Percentiles rank a stretch among this genome's conserved stretches.
Conservation (phyloP, 2,113 vertebrate species). For the Ondatra zibethicus region DNA sequence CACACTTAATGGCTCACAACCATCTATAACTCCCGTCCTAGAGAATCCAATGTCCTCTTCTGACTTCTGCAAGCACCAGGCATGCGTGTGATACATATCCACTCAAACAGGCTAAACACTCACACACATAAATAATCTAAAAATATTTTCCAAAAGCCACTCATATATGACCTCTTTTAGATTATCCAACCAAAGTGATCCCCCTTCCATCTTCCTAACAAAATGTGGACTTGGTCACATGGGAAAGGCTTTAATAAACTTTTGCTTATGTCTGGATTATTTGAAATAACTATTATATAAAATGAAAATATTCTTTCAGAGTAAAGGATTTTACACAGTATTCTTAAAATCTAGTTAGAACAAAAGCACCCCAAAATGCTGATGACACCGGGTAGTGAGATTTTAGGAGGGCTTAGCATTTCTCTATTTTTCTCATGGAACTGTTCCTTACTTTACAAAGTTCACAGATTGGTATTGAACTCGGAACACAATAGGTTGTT, state of each 20-base stretch:
- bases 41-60: background rate
- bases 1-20: background rate
- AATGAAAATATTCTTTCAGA: background rate
- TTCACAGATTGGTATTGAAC: background rate
- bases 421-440: background rate
- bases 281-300: background rate
- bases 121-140: background rate
- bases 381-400: background rate
- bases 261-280: conserved; percentile 10
- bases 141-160: background rate
- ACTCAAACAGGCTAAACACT: background rate
- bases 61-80: background rate
- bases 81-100: too few species aligned
- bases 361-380: background rate
- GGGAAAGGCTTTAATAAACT: background rate
- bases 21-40: background rate
- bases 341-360: conserved; percentile 17
- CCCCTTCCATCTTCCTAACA: background rate
- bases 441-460: conserved; percentile 3
- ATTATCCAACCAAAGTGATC: background rate
- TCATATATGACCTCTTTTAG: background rate
- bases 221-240: background rate
- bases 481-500: background rate
- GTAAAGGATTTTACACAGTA: conserved; percentile 38
- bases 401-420: background rate